Conservation (phyloP, 2,797 vertebrate species). For the Sylvilagus floridanus region DNA sequence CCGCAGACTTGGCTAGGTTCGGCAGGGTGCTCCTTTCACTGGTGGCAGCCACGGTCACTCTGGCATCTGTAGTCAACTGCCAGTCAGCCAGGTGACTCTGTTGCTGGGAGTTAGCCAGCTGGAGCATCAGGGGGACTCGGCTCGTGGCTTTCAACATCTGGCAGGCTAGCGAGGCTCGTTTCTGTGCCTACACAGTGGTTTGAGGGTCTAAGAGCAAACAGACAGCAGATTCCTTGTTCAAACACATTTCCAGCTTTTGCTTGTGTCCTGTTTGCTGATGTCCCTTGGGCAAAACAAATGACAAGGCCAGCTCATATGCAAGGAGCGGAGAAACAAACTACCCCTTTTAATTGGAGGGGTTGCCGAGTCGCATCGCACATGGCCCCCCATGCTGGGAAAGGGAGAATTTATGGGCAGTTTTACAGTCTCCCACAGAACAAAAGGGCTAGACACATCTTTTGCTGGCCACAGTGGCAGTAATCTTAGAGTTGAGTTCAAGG, state of each 20-base stretch:
- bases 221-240: neutral
- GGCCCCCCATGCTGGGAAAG: neutral
- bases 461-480: neutral
- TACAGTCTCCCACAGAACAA: neutral
- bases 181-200: neutral
- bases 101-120: neutral
- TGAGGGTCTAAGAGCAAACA: neutral
- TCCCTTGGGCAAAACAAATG: constrained; percentile 30
- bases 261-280: neutral
- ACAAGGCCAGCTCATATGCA: neutral
- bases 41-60: neutral
- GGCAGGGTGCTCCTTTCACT: neutral
- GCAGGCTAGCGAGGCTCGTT: constrained; percentile 25
- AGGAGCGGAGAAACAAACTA: constrained; percentile 8
- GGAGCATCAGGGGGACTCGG: neutral
- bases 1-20: neutral
- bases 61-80: neutral
- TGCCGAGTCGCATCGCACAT: neutral
- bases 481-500: constrained; percentile 20
- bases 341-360: constrained; percentile 25
- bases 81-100: neutral
- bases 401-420: neutral
- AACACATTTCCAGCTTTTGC: neutral
- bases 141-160: constrained; percentile 31
- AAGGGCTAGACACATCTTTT: constrained; percentile 52